A percentile compares a stretch with the other conserved stretches of the same genome.
Conservation (phyloP, 2,797 vertebrate genomes). For the Steatocranus sp. region DNA sequence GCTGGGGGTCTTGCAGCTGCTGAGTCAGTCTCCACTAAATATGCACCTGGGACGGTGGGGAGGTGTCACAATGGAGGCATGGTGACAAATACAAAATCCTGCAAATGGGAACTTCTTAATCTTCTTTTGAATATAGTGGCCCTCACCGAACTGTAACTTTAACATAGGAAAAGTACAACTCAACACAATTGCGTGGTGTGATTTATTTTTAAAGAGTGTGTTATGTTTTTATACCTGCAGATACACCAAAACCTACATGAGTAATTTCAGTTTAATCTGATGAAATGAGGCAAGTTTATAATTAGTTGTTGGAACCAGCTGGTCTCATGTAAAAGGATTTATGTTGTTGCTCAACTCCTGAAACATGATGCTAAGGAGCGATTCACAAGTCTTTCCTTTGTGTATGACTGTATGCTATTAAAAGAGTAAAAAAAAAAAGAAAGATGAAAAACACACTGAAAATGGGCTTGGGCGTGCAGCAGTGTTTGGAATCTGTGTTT, state of each 20-base stretch:
- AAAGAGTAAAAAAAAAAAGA: not conserved
- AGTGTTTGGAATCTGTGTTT: not conserved
- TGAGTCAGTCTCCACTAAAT: not conserved
- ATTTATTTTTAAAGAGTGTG: not conserved
- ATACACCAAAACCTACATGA: not conserved
- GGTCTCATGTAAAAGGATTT: not conserved
- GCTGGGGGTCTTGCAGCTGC: not conserved
- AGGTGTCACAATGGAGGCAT: not conserved
- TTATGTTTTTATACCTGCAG: not conserved
- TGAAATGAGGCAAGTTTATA: not conserved
- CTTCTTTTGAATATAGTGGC: not conserved
- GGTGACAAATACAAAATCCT: not conserved
- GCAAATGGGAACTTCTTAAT: not conserved
- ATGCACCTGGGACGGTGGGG: not conserved
- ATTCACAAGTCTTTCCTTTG: not conserved
- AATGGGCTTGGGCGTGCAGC: not conserved
- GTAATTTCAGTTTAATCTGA: not conserved
- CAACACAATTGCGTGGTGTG: not conserved
- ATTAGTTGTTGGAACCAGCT: not conserved
- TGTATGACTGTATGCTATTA: not conserved
- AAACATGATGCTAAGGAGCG: not conserved
- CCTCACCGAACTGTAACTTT: not conserved
- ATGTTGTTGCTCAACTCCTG: not conserved
- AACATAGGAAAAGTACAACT: not conserved
- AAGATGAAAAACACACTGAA: not conserved